A percentile compares a stretch with the other conserved stretches of the same genome.
Conservation (phyloP, 2,888 invertebrate genomes). For the Bellardia pandia region DNA sequence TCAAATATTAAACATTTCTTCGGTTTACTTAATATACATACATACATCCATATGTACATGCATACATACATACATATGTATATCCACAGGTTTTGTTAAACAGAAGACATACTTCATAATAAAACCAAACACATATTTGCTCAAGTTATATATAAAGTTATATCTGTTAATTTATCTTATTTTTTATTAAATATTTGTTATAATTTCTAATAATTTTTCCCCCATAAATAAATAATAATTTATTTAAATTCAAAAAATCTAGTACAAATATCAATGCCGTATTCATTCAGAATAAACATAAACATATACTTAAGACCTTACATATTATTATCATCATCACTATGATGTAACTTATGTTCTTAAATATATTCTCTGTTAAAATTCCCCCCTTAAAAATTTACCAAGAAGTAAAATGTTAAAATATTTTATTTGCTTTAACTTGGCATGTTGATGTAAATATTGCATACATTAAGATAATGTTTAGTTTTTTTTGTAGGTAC, state of each 20-base stretch:
- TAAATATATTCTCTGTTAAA: slow-evolving; percentile 5
- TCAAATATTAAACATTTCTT: too few species aligned
- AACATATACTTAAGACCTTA: background rate
- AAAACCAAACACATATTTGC: too few species aligned
- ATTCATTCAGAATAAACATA: background rate
- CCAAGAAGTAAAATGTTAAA: slow-evolving; percentile 56
- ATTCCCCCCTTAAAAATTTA: slow-evolving; percentile 52
- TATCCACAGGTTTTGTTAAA: too few species aligned
- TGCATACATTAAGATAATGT: slow-evolving; percentile 67
- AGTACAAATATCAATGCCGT: background rate
- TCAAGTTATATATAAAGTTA: too few species aligned
- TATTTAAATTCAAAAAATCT: background rate
- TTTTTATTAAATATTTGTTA: too few species aligned
- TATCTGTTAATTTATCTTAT: too few species aligned
- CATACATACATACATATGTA: too few species aligned
- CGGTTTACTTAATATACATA: too few species aligned
- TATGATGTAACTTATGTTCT: slow-evolving; percentile 2
- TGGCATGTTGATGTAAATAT: slow-evolving; percentile 69
- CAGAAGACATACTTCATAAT: too few species aligned
- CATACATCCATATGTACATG: too few species aligned
- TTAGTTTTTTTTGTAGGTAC: slow-evolving; percentile 22
- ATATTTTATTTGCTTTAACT: slow-evolving; percentile 64
- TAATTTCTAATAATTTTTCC: background rate
- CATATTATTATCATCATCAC: background rate
- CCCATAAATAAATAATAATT: background rate